A percentile compares a stretch with the other conserved stretches of the same genome.
phyloP scores from a whole-genome alignment of 2,797 vertebrate genomes.

The Spatula clypeata region DNA sequence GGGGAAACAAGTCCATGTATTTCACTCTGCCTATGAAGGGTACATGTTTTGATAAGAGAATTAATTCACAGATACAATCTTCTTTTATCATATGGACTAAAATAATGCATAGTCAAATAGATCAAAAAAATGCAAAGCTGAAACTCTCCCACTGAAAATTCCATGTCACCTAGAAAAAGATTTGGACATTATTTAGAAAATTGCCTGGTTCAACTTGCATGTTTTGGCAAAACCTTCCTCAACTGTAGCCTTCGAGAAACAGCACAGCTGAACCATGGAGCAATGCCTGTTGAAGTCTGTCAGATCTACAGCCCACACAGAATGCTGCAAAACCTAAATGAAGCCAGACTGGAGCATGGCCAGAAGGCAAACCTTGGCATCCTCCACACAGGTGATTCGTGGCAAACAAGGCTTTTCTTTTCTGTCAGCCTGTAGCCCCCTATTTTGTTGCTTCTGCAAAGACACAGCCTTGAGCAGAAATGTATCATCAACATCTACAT shows the following conservation, averaged over 20 bases:
- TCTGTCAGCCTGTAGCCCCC: neutral
- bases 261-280: neutral
- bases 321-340: neutral
- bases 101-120: neutral
- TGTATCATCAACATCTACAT: neutral
- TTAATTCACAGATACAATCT: neutral
- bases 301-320: neutral
- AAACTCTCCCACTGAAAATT: neutral
- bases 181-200: neutral
- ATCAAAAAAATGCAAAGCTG: neutral
- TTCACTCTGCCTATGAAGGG: neutral
- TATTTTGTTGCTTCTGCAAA: neutral
- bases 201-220: fast-evolving
- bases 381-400: too few relatives aligned
- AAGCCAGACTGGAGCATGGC: neutral
- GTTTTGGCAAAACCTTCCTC: neutral
- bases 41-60: neutral
- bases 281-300: fast-evolving
- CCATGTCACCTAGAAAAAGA: neutral
- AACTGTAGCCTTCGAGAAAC: neutral
- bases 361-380: neutral
- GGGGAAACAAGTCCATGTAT: neutral
- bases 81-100: neutral
- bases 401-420: fast-evolving
- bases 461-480: neutral